These are phyloP conservation scores for Drosophila trichaetosa DNA, from an alignment of 2,888 invertebrate species.

Conservation along the genomic window DNA sequence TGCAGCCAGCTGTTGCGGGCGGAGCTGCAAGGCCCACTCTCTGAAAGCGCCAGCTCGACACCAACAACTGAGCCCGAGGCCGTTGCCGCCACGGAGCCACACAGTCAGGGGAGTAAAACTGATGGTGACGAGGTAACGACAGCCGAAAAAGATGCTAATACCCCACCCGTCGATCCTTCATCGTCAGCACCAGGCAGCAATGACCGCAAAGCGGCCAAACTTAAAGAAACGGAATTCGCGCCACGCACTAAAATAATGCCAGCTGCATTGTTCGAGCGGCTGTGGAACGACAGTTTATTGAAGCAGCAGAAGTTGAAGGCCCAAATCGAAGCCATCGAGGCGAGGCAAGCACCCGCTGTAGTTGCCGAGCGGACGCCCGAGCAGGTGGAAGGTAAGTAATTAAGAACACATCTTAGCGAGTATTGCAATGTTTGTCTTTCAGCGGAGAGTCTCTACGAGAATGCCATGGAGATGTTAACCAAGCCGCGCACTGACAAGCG, in stretches of 20 bases:
- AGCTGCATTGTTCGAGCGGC: constrained; percentile 70
- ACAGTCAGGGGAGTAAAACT: constrained; percentile 16
- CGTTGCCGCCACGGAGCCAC: constrained; percentile 14
- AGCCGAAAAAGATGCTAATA: constrained; percentile 45
- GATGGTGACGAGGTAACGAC: constrained; percentile 52
- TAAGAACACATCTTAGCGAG: not conserved
- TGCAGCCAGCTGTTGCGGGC: constrained; percentile 51
- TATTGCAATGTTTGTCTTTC: constrained; percentile 16
- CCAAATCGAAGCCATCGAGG: constrained; percentile 73
- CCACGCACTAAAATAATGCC: constrained; percentile 69
- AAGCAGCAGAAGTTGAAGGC: constrained; percentile 75
- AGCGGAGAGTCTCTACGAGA: constrained; percentile 92
- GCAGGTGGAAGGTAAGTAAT: constrained; percentile 88
- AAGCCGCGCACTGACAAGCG: constrained; percentile 90
- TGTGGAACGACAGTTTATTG: constrained; percentile 72
- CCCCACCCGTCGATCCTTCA: constrained; percentile 14
- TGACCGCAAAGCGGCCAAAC: constrained; percentile 63
- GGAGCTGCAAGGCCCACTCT: constrained; percentile 74
- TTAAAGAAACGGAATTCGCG: constrained; percentile 59
- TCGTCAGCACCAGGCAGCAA: constrained; percentile 48
- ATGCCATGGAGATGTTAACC: constrained; percentile 89
- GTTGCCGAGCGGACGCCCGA: constrained; percentile 80
- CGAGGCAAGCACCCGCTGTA: constrained; percentile 61
- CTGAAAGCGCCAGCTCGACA: constrained; percentile 52
- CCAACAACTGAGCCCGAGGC: constrained; percentile 7